Evolutionary conservation across 2,888 invertebrate genomes (phyloP), one percentile per base, ranked within the genome.

Genomic region (Onthophagus sagittarius): DNA sequence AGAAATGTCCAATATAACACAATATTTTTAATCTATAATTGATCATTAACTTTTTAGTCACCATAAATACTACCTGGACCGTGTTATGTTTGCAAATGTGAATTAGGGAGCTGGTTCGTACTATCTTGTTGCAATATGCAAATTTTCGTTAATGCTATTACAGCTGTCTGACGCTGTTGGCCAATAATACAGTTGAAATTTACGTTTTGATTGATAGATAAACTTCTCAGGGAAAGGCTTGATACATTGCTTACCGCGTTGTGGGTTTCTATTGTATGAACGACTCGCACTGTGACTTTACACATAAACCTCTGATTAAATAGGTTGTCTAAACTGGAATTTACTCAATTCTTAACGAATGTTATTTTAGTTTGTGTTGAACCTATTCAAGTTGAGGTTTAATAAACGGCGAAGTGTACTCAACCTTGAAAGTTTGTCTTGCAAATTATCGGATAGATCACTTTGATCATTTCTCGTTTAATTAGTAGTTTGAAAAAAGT

Each of bases 11-110:
- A 53, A 53, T 9, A 53, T 53, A 4, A 4, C 2, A 53, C 2
- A 53, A 53, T 7, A 53, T 53, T 9, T 53, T 53, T 23, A 23
- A 23, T 1, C 1, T 23, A 2, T 23, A 23, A 23, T 23, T 23
- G 23, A 23, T 23, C 23, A 23, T 23, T 3, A 23, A 23, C 3
- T 23, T 23, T 23, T 23, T 23, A 23, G 23, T 23, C n/a, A n/a
- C n/a, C n/a, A n/a, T n/a, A n/a, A n/a, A n/a, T n/a, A n/a, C n/a
- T 23, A 23, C 23, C 23, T 23, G 1, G 23, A 23, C 64, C 13
- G 64, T 23, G 67, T 67, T 67, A 67, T 67, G 67, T 67, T 67
- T 67, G 32, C 32, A 32, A 67, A 67, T 67, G 67, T 23, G 31
- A 67, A 31, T 67, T 31, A 67, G 5, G 15, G 7, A 23, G n/a